Percentiles rank a stretch among this genome's conserved stretches.
Conservation (phyloP, 2,797 vertebrate species). For the Gambusia yucatana region DNA sequence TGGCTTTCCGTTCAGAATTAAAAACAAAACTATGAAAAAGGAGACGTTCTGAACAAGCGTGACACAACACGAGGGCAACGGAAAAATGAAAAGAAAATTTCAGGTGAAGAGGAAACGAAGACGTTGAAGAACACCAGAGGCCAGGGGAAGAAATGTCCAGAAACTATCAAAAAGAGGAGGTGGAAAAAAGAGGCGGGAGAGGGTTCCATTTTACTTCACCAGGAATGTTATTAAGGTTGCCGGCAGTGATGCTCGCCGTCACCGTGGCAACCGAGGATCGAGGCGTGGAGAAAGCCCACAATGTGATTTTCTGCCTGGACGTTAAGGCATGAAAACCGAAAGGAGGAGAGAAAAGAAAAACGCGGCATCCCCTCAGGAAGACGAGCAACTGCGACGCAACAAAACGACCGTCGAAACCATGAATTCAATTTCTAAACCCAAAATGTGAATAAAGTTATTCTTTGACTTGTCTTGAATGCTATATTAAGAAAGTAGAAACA, state of each 20-base stretch:
- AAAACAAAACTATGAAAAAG: not conserved
- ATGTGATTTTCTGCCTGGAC: slow-evolving; percentile 21
- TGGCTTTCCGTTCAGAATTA: not conserved
- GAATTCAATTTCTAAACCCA: not conserved
- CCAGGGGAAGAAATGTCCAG: not conserved
- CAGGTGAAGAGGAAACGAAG: not conserved
- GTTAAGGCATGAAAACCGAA: not conserved
- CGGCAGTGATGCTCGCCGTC: slow-evolving; percentile 40
- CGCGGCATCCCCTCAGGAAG: not conserved
- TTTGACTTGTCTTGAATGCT: not conserved
- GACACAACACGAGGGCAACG: not conserved
- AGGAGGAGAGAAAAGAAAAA: not conserved
- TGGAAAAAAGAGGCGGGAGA: slow-evolving; percentile 17
- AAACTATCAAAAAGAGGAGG: slow-evolving; percentile 17
- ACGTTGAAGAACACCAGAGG: not conserved
- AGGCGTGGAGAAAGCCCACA: slow-evolving; percentile 15
- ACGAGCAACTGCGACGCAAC: not conserved
- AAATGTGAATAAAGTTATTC: not conserved
- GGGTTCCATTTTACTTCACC: slow-evolving; percentile 29
- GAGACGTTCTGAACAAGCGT: not conserved
- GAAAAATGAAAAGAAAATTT: not conserved
- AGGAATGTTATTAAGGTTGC: slow-evolving; percentile 44
- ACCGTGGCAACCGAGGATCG: slow-evolving; percentile 48
- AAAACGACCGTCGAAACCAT: not conserved
- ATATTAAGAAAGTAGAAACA: not conserved